Percentiles rank a stretch among this genome's conserved stretches.
Evolutionary conservation across 2,113 vertebrate genomes (phyloP).

Genomic region (Salminus brasiliensis): DNA sequence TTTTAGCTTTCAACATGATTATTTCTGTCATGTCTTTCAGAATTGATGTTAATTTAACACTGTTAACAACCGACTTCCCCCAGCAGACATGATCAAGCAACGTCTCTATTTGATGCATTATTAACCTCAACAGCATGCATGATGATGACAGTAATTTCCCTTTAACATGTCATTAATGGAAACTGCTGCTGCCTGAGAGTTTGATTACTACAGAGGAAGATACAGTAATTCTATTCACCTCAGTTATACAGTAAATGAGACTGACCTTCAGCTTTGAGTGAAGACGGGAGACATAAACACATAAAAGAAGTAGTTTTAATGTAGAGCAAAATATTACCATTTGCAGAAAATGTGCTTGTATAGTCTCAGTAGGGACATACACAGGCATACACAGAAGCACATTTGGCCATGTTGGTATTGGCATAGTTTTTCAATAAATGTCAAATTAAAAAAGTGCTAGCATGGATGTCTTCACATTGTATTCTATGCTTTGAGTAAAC

Average conservation of each 20-base stretch:
- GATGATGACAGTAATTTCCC: not conserved
- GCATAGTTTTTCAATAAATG: too few species aligned
- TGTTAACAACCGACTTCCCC: not conserved
- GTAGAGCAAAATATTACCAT: not conserved
- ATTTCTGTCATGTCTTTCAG: not conserved
- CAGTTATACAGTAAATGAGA: not conserved
- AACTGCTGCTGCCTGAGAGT: not conserved
- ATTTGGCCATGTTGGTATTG: too few species aligned
- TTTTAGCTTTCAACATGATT: too few species aligned
- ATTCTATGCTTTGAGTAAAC: too few species aligned
- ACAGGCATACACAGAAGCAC: too few species aligned
- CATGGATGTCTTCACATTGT: too few species aligned
- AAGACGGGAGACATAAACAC: not conserved
- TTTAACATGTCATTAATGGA: conserved; percentile 8
- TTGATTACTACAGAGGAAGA: not conserved
- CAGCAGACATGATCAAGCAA: not conserved
- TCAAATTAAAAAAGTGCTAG: too few species aligned
- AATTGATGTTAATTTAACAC: not conserved
- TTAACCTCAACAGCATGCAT: not conserved
- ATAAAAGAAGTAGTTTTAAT: not conserved
- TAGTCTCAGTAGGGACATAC: too few species aligned
- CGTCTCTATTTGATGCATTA: not conserved
- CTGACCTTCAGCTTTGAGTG: not conserved
- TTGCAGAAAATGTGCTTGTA: too few species aligned
- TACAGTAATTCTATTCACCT: conserved; percentile 11